Percentiles rank a stretch among this genome's conserved stretches.
Evolutionary conservation across 2,113 vertebrate species (phyloP).

Genomic region (Nicator chloris): DNA sequence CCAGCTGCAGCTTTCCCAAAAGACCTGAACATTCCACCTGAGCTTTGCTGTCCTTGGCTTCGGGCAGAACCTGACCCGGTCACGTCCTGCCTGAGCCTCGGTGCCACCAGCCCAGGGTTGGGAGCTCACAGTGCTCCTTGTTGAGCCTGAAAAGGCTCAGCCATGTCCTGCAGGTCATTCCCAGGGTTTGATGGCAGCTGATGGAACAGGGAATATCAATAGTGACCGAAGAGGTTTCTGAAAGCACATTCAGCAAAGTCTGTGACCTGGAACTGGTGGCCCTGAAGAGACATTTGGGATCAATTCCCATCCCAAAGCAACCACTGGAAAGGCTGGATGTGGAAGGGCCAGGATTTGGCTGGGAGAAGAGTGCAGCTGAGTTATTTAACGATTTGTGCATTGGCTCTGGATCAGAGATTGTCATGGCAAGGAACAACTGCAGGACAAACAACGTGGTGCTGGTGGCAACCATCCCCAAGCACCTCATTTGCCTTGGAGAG

Average conservation of each 20-base stretch:
- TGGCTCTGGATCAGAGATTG: not conserved
- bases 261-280: not conserved
- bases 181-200: not conserved
- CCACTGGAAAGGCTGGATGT: not conserved
- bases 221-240: not conserved
- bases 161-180: not conserved
- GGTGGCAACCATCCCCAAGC: not conserved
- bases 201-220: not conserved
- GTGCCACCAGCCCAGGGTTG: not conserved
- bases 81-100: rapidly evolving
- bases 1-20: not conserved
- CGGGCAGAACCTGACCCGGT: not conserved
- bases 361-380: not conserved
- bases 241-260: not conserved
- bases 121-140: not conserved
- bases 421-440: not conserved
- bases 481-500: not conserved
- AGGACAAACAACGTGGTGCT: not conserved
- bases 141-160: not conserved
- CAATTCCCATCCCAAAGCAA: not conserved
- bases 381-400: not conserved
- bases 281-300: not conserved
- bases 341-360: not conserved
- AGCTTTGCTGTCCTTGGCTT: not conserved
- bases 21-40: not conserved